A percentile compares a stretch with the other conserved stretches of the same genome.
These are phyloP conservation scores for Ammodytes marinus DNA, from an alignment of 2,113 vertebrate genomes.

Conservation along the genomic window DNA sequence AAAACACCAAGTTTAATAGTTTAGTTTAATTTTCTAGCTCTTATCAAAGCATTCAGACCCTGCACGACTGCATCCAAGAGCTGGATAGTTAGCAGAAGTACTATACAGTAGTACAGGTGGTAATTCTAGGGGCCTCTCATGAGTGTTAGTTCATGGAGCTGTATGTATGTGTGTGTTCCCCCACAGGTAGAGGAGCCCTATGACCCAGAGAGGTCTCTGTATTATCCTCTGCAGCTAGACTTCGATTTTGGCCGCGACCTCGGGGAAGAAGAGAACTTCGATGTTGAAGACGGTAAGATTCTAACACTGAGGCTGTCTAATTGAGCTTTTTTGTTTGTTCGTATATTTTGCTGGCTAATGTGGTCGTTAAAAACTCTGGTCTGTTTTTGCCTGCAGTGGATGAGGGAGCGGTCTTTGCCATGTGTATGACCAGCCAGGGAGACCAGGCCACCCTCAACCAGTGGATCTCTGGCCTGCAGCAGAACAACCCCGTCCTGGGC, in stretches of 20 bases:
- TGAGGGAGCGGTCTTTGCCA: slow-evolving; percentile 90
- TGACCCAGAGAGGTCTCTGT: slow-evolving; percentile 88
- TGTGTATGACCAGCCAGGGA: slow-evolving; percentile 88
- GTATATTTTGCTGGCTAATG: not conserved
- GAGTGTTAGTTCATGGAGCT: not conserved
- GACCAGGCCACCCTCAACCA: slow-evolving; percentile 87
- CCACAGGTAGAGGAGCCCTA: slow-evolving; percentile 82
- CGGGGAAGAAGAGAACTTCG: slow-evolving; percentile 87
- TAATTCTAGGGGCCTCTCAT: too few species aligned
- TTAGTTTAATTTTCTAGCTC: too few species aligned
- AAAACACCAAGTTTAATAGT: too few species aligned
- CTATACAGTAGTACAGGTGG: too few species aligned
- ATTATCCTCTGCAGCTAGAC: slow-evolving; percentile 88
- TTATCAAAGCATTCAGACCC: too few species aligned
- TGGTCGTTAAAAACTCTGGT: not conserved
- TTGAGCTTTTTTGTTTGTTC: not conserved
- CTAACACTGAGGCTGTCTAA: not conserved
- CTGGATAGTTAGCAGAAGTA: too few species aligned
- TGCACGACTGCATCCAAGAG: too few species aligned
- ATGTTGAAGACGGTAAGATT: slow-evolving; percentile 88
- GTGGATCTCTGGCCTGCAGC: slow-evolving; percentile 91
- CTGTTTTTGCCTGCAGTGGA: slow-evolving; percentile 83
- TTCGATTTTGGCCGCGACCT: slow-evolving; percentile 85
- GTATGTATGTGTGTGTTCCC: not conserved
- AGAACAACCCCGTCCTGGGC: slow-evolving; percentile 87